phyloP scores from a whole-genome alignment of 2,797 vertebrate species.

The Coluber constrictor region DNA sequence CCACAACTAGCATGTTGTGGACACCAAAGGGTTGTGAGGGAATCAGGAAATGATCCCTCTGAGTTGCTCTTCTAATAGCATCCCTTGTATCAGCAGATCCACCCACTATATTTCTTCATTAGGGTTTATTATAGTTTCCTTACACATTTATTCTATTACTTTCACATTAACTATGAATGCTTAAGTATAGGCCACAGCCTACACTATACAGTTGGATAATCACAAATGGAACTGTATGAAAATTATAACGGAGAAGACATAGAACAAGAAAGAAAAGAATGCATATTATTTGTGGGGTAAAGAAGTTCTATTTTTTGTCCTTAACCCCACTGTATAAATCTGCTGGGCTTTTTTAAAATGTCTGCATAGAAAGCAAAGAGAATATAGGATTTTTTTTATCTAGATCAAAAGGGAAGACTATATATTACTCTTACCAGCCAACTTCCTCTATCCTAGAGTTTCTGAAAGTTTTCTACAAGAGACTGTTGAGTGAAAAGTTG shows the following conservation, averaged over 20 bases:
- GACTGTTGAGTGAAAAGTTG: constrained; percentile 52
- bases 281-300: neutral
- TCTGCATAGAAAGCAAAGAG: neutral
- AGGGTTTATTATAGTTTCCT: neutral
- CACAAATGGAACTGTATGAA: neutral
- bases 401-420: constrained; percentile 11
- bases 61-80: neutral
- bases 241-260: neutral
- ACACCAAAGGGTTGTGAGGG: neutral
- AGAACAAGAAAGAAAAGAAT: neutral
- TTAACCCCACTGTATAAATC: neutral
- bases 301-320: neutral
- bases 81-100: neutral
- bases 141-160: neutral
- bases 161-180: neutral
- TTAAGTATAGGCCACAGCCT: neutral
- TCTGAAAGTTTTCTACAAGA: constrained; percentile 41
- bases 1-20: neutral
- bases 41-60: neutral
- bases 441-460: constrained; percentile 51
- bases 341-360: neutral
- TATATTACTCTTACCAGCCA: constrained; percentile 49
- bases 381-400: constrained; percentile 27
- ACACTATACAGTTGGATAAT: neutral
- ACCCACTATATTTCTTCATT: neutral